Evolutionary conservation across 1,140 invertebrate species (phyloP).

Genomic region (Polyergus mexicanus): DNA sequence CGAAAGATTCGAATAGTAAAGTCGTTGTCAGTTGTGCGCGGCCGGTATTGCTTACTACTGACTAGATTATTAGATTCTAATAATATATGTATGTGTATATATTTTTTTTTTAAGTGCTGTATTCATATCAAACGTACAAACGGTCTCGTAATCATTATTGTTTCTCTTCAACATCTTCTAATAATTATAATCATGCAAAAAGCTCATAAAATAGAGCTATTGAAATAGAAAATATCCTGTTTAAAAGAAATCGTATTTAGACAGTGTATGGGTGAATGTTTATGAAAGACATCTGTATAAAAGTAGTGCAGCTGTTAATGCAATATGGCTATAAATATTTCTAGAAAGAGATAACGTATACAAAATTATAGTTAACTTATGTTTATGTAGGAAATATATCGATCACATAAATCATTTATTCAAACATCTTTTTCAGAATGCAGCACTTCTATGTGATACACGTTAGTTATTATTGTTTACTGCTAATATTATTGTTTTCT

Average conservation of each 20-base stretch:
- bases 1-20: constrained; percentile 78
- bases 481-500: constrained; percentile 75
- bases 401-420: constrained; percentile 66
- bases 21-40: constrained; percentile 83
- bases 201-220: constrained; percentile 54
- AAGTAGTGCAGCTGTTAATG: constrained; percentile 54
- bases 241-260: constrained; percentile 26
- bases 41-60: constrained; percentile 82
- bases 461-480: constrained; percentile 73
- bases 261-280: constrained; percentile 11
- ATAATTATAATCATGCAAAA: constrained; percentile 54
- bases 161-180: constrained; percentile 23
- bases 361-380: constrained; percentile 61
- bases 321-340: constrained; percentile 48
- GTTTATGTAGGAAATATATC: constrained; percentile 56
- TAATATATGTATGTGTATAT: constrained; percentile 59
- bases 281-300: constrained; percentile 56
- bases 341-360: constrained; percentile 65
- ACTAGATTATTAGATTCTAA: constrained; percentile 72
- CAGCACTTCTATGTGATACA: constrained; percentile 74
- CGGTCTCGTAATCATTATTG: constrained; percentile 49
- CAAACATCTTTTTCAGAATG: constrained; percentile 74
- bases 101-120: constrained; percentile 73
- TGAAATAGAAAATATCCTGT: constrained; percentile 48
- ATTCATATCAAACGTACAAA: constrained; percentile 76